Percentiles rank a stretch among this genome's conserved stretches.
Evolutionary conservation across 2,113 vertebrate species (phyloP).

Genomic region (Rissa tridactyla): DNA sequence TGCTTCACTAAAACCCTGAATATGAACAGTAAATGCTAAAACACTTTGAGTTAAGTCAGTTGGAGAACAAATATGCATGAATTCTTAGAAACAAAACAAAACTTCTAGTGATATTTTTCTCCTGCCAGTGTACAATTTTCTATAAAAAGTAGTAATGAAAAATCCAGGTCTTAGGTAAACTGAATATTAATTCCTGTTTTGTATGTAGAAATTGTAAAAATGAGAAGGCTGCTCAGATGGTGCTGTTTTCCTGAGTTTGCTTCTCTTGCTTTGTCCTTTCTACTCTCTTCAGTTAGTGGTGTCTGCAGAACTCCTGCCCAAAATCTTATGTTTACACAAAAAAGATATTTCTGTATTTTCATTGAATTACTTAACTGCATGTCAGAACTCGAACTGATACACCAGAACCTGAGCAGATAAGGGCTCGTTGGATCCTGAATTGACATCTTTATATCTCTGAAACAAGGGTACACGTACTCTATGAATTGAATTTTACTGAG

Average conservation of each 20-base stretch:
- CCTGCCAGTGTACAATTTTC: not conserved
- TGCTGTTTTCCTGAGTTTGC: not conserved
- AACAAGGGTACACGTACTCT: not conserved
- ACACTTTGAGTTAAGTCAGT: not conserved
- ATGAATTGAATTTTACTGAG: not conserved
- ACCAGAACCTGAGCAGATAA: not conserved
- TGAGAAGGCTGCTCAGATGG: not conserved
- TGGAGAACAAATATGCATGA: not conserved
- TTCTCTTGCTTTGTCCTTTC: not conserved
- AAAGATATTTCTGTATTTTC: not conserved
- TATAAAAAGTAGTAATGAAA: not conserved
- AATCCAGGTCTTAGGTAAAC: not conserved
- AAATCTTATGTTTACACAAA: not conserved
- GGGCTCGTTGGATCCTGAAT: not conserved
- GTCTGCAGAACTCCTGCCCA: fast-evolving
- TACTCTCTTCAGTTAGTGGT: not conserved
- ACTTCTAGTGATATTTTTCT: not conserved
- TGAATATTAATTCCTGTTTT: not conserved
- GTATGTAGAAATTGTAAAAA: not conserved
- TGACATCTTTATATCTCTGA: not conserved
- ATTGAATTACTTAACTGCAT: not conserved
- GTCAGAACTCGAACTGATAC: not conserved
- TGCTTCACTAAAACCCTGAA: not conserved
- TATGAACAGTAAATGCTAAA: not conserved
- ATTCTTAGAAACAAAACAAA: not conserved